phyloP scores from a whole-genome alignment of 2,113 vertebrate genomes.

The Marmota flaviventris region DNA sequence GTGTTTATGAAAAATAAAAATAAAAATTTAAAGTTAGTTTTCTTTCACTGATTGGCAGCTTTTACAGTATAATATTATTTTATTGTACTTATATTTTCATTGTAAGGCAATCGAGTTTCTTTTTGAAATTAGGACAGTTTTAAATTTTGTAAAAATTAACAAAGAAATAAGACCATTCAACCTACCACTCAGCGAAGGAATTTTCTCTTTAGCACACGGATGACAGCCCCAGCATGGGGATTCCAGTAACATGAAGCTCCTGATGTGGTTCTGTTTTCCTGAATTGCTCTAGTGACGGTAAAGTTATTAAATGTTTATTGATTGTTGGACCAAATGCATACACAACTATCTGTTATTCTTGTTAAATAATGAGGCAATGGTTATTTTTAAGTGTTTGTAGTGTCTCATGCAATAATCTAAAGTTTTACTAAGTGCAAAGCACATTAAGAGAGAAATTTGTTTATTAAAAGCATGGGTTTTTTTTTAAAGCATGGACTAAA shows the following conservation, averaged over 20 bases:
- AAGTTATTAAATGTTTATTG: constrained; percentile 49
- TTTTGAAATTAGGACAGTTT: background rate
- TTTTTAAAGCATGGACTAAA: constrained; percentile 39
- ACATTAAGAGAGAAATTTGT: constrained; percentile 32
- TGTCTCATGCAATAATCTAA: constrained; percentile 2
- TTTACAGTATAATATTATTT: background rate
- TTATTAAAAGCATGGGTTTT: constrained; percentile 61
- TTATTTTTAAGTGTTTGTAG: constrained; percentile 31
- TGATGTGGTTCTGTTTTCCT: background rate
- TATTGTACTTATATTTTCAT: background rate
- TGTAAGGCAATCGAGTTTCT: background rate
- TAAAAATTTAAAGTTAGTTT: background rate
- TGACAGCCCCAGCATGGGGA: background rate
- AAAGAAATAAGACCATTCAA: background rate
- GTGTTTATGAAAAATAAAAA: background rate
- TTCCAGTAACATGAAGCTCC: background rate
- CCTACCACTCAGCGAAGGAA: background rate
- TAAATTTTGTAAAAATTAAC: background rate
- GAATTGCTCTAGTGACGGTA: constrained; percentile 37
- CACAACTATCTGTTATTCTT: constrained; percentile 63
- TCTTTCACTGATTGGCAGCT: background rate
- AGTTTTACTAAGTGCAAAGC: constrained; percentile 32
- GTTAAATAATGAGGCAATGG: constrained; percentile 36
- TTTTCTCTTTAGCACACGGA: background rate
- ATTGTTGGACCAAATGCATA: constrained; percentile 51